A percentile compares a stretch with the other conserved stretches of the same genome.
Evolutionary conservation across 1,140 invertebrate genomes (phyloP).

Genomic region (Danaus plexippus): DNA sequence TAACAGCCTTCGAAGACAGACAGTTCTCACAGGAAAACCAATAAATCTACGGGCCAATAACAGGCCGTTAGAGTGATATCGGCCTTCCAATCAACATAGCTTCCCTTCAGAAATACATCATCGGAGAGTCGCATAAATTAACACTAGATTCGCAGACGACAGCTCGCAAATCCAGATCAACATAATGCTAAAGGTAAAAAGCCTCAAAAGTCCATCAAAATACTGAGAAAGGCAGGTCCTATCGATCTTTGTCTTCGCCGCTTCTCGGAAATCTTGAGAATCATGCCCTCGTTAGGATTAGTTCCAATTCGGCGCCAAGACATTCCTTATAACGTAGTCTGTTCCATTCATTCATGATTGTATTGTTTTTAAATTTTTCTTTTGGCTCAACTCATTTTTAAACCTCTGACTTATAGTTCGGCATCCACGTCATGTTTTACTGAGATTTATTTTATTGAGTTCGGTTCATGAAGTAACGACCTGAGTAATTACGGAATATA

Average conservation of each 20-base stretch:
- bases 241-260: constrained; percentile 24
- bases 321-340: too few species aligned
- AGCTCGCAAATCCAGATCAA: constrained; percentile 13
- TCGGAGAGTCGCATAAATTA: constrained; percentile 24
- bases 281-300: constrained; percentile 14
- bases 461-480: not conserved
- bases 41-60: constrained; percentile 13
- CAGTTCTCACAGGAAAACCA: constrained; percentile 6
- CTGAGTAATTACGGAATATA: not conserved
- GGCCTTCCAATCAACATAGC: constrained; percentile 3
- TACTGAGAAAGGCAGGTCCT: constrained; percentile 24
- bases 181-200: constrained; percentile 1
- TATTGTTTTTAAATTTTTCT: constrained; percentile 8
- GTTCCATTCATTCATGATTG: not conserved
- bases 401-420: too few species aligned
- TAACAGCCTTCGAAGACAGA: constrained; percentile 2
- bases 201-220: constrained; percentile 23
- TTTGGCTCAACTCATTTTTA: too few species aligned
- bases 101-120: constrained; percentile 13
- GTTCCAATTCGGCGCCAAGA: constrained; percentile 15
- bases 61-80: constrained; percentile 9
- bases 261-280: constrained; percentile 23
- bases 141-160: constrained; percentile 39
- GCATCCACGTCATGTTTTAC: too few species aligned
- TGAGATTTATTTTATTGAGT: too few species aligned